Evolutionary conservation across 2,888 invertebrate species (phyloP).

Genomic region (Cosmia pyralina): DNA sequence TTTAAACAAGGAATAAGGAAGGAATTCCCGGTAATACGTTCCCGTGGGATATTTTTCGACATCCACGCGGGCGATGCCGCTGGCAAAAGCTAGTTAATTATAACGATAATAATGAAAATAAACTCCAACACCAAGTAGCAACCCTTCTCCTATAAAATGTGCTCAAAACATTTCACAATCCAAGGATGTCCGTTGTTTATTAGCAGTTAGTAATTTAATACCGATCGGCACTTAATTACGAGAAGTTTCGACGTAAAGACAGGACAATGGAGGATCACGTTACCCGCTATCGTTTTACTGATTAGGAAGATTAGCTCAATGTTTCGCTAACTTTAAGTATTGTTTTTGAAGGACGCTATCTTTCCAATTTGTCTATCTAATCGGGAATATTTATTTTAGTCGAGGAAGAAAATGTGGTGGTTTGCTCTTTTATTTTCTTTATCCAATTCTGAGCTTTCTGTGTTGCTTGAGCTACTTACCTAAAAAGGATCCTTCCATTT

Average conservation of each 20-base stretch:
- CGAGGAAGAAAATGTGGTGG: not conserved
- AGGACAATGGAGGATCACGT: slow-evolving; percentile 84
- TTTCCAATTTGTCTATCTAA: slow-evolving; percentile 53
- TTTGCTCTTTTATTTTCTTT: no score
- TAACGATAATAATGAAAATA: not conserved
- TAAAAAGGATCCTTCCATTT: no score
- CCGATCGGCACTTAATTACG: slow-evolving; percentile 81
- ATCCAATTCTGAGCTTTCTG: no score
- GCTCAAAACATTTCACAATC: slow-evolving; percentile 56
- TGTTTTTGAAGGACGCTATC: slow-evolving; percentile 52
- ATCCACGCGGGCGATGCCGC: no score
- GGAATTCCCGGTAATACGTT: no score
- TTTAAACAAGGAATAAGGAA: no score
- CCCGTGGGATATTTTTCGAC: no score
- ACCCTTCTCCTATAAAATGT: slow-evolving; percentile 38
- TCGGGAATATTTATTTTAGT: slow-evolving; percentile 53
- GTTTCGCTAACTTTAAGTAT: slow-evolving; percentile 63
- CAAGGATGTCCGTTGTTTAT: slow-evolving; percentile 67
- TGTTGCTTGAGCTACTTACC: no score
- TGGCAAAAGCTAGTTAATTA: no score
- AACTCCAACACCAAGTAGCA: not conserved
- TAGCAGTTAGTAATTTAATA: slow-evolving; percentile 76
- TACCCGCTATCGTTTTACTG: slow-evolving; percentile 78
- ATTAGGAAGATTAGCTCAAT: slow-evolving; percentile 75
- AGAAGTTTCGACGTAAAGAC: slow-evolving; percentile 73